A percentile compares a stretch with the other conserved stretches of the same genome.
Conservation (phyloP, 92 coral and sea anemone species). For the Chrysogorgia sp. region DNA sequence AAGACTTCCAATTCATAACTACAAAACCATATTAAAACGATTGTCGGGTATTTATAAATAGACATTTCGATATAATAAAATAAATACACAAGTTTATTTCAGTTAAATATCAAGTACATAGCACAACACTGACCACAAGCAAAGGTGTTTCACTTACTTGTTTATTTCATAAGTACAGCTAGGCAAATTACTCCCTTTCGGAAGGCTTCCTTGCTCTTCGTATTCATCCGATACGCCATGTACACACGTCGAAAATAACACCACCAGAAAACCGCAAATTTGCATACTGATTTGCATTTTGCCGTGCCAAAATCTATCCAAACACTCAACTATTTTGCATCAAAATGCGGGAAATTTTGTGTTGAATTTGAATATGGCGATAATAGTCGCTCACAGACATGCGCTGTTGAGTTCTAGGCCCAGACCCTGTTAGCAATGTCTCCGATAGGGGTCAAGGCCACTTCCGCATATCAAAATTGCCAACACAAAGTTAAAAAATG, state of each 20-base stretch:
- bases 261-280: constrained; percentile 23
- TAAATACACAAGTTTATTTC: too few species aligned
- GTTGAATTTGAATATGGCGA: constrained; percentile 11
- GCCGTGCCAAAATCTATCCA: not conserved
- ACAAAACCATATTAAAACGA: too few species aligned
- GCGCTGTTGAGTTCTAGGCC: constrained; percentile 21
- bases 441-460: not conserved
- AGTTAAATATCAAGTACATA: too few species aligned
- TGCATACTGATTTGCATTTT: constrained; percentile 16
- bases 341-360: constrained; percentile 19
- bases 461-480: not conserved
- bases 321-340: constrained; percentile 8
- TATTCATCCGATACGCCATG: constrained; percentile 19
- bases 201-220: not conserved
- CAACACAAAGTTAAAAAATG: constrained; percentile 16
- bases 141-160: not conserved
- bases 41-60: too few species aligned
- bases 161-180: constrained; percentile 3
- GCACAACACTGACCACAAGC: too few species aligned
- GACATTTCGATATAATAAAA: too few species aligned
- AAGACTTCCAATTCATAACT: too few species aligned
- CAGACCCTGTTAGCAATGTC: constrained; percentile 3
- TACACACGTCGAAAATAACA: constrained; percentile 6
- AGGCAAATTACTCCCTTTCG: constrained; percentile 34
- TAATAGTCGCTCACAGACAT: not conserved